phyloP scores from a whole-genome alignment of 2,113 vertebrate genomes.

The Donacobius atricapilla region DNA sequence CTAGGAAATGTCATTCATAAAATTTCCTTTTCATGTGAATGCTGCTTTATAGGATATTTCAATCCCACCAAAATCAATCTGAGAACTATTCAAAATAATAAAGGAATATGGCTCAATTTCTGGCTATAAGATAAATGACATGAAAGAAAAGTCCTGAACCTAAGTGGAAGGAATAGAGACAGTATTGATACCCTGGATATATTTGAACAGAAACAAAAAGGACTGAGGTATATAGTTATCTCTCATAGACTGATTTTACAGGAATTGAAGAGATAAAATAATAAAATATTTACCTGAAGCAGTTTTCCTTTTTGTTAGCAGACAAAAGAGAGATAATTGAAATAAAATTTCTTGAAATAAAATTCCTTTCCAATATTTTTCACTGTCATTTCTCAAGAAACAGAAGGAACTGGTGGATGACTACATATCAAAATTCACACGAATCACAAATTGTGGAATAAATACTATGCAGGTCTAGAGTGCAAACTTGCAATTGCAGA shows the following conservation, averaged over 20 bases:
- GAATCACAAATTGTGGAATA: background rate
- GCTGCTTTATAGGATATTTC: constrained; percentile 10
- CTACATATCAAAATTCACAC: background rate
- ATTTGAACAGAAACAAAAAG: constrained; percentile 18
- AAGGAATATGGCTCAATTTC: background rate
- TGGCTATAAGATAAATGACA: background rate
- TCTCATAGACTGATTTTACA: background rate
- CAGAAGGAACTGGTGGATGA: background rate
- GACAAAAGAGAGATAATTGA: background rate
- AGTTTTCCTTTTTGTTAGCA: background rate
- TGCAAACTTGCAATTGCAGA: background rate
- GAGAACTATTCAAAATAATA: constrained; percentile 5
- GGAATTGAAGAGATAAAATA: background rate
- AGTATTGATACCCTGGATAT: background rate
- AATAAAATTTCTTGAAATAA: background rate
- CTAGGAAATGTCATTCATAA: background rate
- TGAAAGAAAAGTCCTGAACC: background rate
- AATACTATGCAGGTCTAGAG: background rate
- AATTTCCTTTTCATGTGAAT: background rate
- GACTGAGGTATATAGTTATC: background rate
- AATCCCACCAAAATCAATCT: background rate
- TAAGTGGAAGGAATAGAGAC: background rate
- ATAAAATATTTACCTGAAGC: constrained; percentile 4
- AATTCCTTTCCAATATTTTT: background rate
- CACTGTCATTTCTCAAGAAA: background rate